Base-by-base conservation (phyloP, 1,140 invertebrate species). In the Caenorhabditis latens region DNA sequence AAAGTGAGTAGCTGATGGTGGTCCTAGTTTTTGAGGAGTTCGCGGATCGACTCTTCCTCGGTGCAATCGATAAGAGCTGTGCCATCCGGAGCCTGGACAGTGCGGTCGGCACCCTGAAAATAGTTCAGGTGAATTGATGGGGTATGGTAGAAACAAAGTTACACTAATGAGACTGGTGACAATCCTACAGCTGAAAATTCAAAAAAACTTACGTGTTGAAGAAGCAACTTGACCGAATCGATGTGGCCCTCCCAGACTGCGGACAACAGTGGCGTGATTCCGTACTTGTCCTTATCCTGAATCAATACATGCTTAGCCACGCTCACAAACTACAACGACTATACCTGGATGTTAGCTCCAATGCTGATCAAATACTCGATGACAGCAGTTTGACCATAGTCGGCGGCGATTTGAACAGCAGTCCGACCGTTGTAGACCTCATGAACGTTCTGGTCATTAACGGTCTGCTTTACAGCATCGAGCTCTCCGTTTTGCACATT, bases 241-340 rank as follows among this genome's bases (percentile, higher is more conserved):
- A 8, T 6, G n/a, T 85, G 87, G 5, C 58, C 71, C 24, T 88
- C 87, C 83, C 67, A 88, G 43, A 88, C 87, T 1, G 87, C 87
- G 46, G 83, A 58, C 5, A 84, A 14, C 43, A 88, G 40, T 55
- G 87, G 87, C 53, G 63, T 83, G 61, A 88, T 71, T 19, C 87
- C 87, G 58, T 79, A 85, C 46, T 85, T 48, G 84, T 88, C 87
- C 40, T 24, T 46, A 1, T 24, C 55, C 86, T 87, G 61, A 50
- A 87, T 40, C 48, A 46, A 57, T n/a, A 50, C 55, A 85, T 9
- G 11, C 9, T 24, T 82, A 19, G 43, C 11, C 43, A 61, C 14
- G 42, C 2, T n/a, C 14, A 75, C 4, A 24, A 24, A 67, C 6
- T 40, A 21, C 40, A 9, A 40, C 24, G 58, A 7, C 14, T 6